Evolutionary conservation across 2,888 invertebrate species (phyloP).

Genomic region (Hyppa rectilinea): DNA sequence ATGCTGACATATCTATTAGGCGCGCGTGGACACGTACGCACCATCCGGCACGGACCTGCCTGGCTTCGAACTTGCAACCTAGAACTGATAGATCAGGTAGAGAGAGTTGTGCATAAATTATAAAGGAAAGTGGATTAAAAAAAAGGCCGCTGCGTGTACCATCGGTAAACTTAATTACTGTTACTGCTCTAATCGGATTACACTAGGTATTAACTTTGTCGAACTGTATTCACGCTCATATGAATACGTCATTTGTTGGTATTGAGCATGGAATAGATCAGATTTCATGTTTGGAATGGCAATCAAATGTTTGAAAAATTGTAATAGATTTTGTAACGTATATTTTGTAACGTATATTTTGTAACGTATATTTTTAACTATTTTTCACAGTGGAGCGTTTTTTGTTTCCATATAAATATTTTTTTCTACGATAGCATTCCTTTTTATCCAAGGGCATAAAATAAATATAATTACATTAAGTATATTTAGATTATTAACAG

Average conservation of each 20-base stretch:
- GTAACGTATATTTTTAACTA: neutral
- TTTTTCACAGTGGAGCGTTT: neutral
- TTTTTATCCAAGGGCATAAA: no score
- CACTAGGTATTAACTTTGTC: slow-evolving; percentile 39
- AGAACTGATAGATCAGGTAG: neutral
- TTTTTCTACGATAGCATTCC: neutral
- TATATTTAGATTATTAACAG: no score
- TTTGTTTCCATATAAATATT: neutral
- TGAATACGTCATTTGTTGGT: slow-evolving; percentile 23
- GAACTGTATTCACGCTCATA: slow-evolving; percentile 24
- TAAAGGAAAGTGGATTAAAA: neutral
- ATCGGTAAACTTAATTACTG: slow-evolving; percentile 49
- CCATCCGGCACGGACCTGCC: no score
- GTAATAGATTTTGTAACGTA: neutral
- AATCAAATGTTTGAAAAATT: slow-evolving; percentile 8
- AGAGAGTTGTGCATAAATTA: neutral
- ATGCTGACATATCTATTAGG: no score
- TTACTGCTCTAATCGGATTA: slow-evolving; percentile 47
- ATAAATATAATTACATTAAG: no score
- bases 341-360: slow-evolving; percentile 6
- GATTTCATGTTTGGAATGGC: slow-evolving; percentile 8
- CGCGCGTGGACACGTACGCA: no score
- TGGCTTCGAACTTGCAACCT: neutral
- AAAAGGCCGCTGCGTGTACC: slow-evolving; percentile 11
- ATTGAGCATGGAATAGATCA: slow-evolving; percentile 20